Percentiles rank a stretch among this genome's conserved stretches.
phyloP scores from a whole-genome alignment of 2,888 invertebrate genomes.

The Mactromeris polynyma region DNA sequence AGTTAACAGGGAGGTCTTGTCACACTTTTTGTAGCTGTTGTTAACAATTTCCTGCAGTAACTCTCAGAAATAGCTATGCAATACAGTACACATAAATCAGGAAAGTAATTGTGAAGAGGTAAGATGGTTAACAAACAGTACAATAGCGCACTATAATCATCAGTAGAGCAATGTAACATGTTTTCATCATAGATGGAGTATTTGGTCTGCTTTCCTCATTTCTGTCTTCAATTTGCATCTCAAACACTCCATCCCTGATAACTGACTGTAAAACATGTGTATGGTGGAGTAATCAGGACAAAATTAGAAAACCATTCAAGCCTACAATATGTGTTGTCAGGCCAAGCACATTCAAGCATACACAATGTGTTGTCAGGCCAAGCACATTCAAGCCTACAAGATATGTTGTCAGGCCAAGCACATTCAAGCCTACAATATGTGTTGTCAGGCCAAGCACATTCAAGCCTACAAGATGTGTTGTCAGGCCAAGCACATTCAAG shows the following conservation, averaged over 20 bases:
- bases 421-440: conserved; percentile 9
- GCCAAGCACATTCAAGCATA: neutral
- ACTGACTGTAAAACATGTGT: conserved; percentile 54
- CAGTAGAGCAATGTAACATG: conserved; percentile 19
- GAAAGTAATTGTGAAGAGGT: too few relatives aligned
- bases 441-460: neutral
- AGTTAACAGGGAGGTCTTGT: too few relatives aligned
- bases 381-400: too few relatives aligned
- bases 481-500: too few relatives aligned
- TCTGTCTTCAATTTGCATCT: conserved; percentile 65
- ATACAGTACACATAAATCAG: too few relatives aligned
- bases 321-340: neutral
- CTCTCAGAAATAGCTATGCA: too few relatives aligned
- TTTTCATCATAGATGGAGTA: conserved; percentile 21
- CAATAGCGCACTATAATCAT: conserved; percentile 1
- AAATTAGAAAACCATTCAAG: conserved; percentile 31
- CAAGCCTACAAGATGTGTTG: too few relatives aligned
- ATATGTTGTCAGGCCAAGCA: neutral
- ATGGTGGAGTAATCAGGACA: conserved; percentile 44
- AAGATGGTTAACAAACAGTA: too few relatives aligned
- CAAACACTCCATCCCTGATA: conserved; percentile 55
- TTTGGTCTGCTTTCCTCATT: conserved; percentile 56
- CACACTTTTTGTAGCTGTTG: too few relatives aligned
- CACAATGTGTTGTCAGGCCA: too few relatives aligned
- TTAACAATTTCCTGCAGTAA: too few relatives aligned